Evolutionary conservation across 53 echinoderm and acorn worm species (phyloP), one percentile per base, ranked within the genome.

Genomic region (Stichopus horrens): DNA sequence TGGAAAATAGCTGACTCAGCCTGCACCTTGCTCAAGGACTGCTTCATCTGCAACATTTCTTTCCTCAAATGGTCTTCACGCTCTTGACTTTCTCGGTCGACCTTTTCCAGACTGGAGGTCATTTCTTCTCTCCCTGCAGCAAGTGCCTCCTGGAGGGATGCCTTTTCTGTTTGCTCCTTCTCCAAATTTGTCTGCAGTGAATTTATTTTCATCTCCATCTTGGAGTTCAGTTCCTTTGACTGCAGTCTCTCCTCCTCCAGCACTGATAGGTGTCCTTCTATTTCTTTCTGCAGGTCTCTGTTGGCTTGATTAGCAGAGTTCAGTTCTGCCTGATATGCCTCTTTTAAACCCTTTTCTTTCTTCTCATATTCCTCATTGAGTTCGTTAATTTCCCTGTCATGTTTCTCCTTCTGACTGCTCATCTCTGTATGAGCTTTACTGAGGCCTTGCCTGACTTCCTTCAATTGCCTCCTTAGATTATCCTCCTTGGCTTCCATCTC

Each of bases 41-140:
- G 79, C 5, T 58, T 79, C 21, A 23, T 56, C 23, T 89, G 80
- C 19, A 66, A 51, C 19, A 80, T 13, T 6, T 89, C 79, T 52
- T 81, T 89, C 66, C 66, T 89, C 53, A 89, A 53, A 22, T 73
- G 52, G 54, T 79, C 89, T 80, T 80, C 81, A 8, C 80, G 79
- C n/a, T 89, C 51, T 71, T 89, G 79, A 58, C 77, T 59, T 37
- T 79, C 88, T 18, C 9, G 58, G 11, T 14, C 68, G 19, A 23
- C 52, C 79, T 23, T 88, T 18, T 88, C 77, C 56, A 57, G 16
- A 23, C 20, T 78, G 8, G 21, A 23, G 11, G 59, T 23, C 21
- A 53, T 89, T 19, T 67, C 71, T 37, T 58, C 21, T 21, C 59
- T 21, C 57, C 74, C 55, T 13, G 22, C 18, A 5, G 22, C 7